Conservation (phyloP, 2,888 invertebrate genomes). For the Odontocerum albicorne region DNA sequence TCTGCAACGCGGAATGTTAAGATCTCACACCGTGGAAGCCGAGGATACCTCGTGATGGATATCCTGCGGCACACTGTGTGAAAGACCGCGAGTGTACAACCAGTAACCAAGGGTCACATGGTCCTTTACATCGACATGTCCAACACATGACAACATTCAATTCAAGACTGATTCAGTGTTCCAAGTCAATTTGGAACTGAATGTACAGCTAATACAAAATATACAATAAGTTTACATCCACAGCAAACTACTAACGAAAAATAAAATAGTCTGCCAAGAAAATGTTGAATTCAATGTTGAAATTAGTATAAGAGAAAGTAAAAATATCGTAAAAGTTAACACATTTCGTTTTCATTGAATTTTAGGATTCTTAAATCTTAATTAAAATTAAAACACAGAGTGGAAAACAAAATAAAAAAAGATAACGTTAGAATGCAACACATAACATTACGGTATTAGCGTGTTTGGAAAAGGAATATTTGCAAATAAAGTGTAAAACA, state of each 20-base stretch:
- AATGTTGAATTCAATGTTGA: constrained; percentile 24
- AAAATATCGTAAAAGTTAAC: no score
- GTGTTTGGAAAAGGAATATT: no score
- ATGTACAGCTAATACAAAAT: constrained; percentile 43
- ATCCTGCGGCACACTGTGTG: constrained; percentile 13
- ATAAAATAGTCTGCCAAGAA: constrained; percentile 20
- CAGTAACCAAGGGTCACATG: constrained; percentile 36
- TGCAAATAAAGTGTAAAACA: constrained; percentile 1
- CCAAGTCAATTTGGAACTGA: constrained; percentile 49
- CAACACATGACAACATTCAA: constrained; percentile 38
- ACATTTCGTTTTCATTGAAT: no score
- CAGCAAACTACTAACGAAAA: constrained; percentile 35
- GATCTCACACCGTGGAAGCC: not conserved
- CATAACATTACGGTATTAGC: no score
- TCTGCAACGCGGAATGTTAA: constrained; percentile 6
- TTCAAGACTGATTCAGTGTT: constrained; percentile 49
- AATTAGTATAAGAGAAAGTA: no score
- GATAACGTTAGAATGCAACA: no score
- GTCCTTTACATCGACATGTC: constrained; percentile 37
- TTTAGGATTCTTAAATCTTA: no score
- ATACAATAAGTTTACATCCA: constrained; percentile 36
- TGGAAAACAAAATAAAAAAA: no score
- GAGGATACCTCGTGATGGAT: not conserved
- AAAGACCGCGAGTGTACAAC: constrained; percentile 38
- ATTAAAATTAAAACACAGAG: no score